Evolutionary conservation across 2,888 invertebrate species (phyloP), one percentile per base, ranked within the genome.

Genomic region (Hirtodrosophila confusa): DNA sequence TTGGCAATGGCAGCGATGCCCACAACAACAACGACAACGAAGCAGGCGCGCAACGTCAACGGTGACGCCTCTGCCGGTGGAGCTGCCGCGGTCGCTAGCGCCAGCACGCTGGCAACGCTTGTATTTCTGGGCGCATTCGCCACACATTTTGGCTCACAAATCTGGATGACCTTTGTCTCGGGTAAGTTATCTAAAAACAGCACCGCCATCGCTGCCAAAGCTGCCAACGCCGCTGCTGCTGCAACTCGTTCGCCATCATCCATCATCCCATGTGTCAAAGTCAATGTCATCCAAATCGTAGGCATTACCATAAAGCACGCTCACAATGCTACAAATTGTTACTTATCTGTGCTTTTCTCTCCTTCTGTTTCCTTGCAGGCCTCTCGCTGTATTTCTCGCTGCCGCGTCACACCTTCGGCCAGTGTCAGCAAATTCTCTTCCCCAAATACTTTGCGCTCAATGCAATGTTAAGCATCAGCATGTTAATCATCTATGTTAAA

Each of bases 131-230:
- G 94, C 0, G 94, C 96, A 7, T 96, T 97, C 79, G 95, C 96
- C 69, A 94, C 94, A 58, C 97, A 97, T 90, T 94, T 97, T 78
- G 97, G 97, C 33, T 93, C 96, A 17, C 97, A 97, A 92, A 94
- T 97, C 75, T 97, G 97, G 97, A 97, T 97, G 96, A 97, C 97
- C 9, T 96, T 97, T 88, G 94, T 97, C 35, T 97, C 97, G 88
- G 96, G 96, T 96, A 91, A 86, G 82, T 58, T 48, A 33, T 33
- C 27, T 11, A 51, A 8, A n/a, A 9, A 36, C 31, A 39, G 12
- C 17, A 33, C 7, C 35, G 43, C 8, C 36, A 31, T 12, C 49
- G 37, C 43, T 35, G 47, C 36, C 35, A n/a, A n/a, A 11, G 43
- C 41, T 50, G 39, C 9, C 11, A 11, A 10, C 6, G 44, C 33